Evolutionary conservation across 1,140 invertebrate genomes (phyloP), one percentile per base, ranked within the genome.

Genomic region (Trachymyrmex cornetzi): DNA sequence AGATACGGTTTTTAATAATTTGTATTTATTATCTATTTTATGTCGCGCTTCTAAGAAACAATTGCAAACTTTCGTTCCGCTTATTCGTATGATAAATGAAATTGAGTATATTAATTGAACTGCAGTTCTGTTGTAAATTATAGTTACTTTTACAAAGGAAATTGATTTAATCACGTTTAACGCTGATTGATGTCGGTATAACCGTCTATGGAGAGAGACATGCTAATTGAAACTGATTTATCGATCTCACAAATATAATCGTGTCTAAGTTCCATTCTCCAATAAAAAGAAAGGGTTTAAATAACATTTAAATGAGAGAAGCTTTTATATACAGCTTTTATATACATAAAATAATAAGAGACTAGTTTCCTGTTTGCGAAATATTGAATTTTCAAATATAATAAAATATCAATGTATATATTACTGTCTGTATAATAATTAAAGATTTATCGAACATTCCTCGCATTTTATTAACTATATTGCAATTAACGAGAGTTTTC

Each of bases 341-440:
- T 11, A 11, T 12, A 24, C 0, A 24, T n/a, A 27, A 61, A 61
- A 59, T 61, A 44, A 30, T 61, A 34, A 59, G 38, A 48, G 53
- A 9, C 4, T 11, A 2, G 30, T 74, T 34, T 74, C 1, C 34
- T 38, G 63, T 61, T 74, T 27, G 19, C 24, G 38, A 24, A 44
- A 48, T 74, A 84, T 63, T 34, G 55, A 14, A 30, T 75, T 74
- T 84, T 48, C 14, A 27, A 48, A 75, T 74, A 63, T 74, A 63
- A 61, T 81, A 44, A 81, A 71, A 44, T 1, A 38, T 27, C 50
- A 11, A 44, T 27, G 12, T 22, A 16, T 12, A 6, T 11, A 48
- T 48, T 27, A 6, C 67, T 24, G 16, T 14, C n/a, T 7, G 22
- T 14, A n/a, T 6, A 27, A 24, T 57, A 55, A 81, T 71, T 55